Evolutionary conservation across 2,888 invertebrate species (phyloP), one percentile per base, ranked within the genome.

Genomic region (Allophyes oxyacanthae): DNA sequence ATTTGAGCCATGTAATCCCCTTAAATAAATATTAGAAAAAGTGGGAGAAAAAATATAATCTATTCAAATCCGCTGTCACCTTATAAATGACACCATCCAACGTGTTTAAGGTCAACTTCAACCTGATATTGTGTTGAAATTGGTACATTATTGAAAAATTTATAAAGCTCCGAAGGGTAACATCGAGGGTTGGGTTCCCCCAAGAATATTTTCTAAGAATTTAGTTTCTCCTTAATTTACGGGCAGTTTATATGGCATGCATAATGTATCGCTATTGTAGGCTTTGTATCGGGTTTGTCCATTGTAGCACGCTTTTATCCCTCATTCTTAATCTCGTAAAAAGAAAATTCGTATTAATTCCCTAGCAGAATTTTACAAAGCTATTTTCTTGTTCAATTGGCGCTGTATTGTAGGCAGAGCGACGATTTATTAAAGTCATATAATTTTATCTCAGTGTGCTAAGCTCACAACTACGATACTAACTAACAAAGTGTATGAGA

Each of bases 71-170:
- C 20, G 20, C 20, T 20, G 7, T 26, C 5, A 7, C 0, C 44
- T 36, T 38, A 26, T 28, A 8, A 38, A 6, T 65, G 44, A 26
- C 0, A 56, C 82, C 79, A 72, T 7, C 30, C 53, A 56, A 15
- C 25, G 48, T 62, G 49, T 66, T 74, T 75, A 78, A 82, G 85
- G 85, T 85, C 82, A 83, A 81, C 75, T 75, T 70, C 72, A 81
- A 82, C 78, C 77, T 77, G 81, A 82, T 85, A 82, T 84, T 82
- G 78, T 82, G 83, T 81, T 75, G 81, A 82, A 84, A 84, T 84
- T 83, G 84, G 82, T 81, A 77, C 70, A 82, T 84, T 83, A 82
- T 84, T 84, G 79, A 77, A 83, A 80, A 81, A 77, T 79, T 74
- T 82, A 81, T 77, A 79, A 79, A 79, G 69, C 66, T 59, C 62